phyloP scores from a whole-genome alignment of 2,113 vertebrate species.

The Neolamprologus fasciatus region DNA sequence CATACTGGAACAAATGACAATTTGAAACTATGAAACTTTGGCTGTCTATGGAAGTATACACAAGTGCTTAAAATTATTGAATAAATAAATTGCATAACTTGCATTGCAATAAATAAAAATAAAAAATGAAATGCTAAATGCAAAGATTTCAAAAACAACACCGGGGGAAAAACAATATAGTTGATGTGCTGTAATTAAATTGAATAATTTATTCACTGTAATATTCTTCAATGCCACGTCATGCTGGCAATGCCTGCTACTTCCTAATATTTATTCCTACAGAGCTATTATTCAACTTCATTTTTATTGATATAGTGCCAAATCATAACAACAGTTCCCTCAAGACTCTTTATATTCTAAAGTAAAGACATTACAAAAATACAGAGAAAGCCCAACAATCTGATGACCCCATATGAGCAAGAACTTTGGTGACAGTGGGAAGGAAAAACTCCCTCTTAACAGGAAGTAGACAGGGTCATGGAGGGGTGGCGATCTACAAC shows the following conservation, averaged over 20 bases:
- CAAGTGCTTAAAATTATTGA: background rate
- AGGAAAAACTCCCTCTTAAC: background rate
- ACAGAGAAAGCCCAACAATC: background rate
- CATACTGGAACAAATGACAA: background rate
- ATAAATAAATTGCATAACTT: background rate
- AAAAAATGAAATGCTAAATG: background rate
- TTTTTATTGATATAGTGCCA: background rate
- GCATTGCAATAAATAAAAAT: background rate
- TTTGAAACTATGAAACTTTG: background rate
- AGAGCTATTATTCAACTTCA: background rate
- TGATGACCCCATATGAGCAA: background rate
- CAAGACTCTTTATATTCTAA: background rate
- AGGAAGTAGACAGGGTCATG: background rate
- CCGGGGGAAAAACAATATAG: background rate
- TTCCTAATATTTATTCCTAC: background rate
- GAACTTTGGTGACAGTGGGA: background rate
- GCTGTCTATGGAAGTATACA: background rate
- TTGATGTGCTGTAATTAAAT: background rate
- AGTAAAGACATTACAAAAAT: background rate
- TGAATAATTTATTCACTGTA: background rate
- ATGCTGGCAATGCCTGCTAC: background rate
- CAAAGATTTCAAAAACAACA: background rate
- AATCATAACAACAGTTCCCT: background rate
- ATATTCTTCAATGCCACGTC: background rate
- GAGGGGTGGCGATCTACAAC: background rate